phyloP scores from a whole-genome alignment of 2,113 vertebrate genomes.

The Engraulis encrasicolus region DNA sequence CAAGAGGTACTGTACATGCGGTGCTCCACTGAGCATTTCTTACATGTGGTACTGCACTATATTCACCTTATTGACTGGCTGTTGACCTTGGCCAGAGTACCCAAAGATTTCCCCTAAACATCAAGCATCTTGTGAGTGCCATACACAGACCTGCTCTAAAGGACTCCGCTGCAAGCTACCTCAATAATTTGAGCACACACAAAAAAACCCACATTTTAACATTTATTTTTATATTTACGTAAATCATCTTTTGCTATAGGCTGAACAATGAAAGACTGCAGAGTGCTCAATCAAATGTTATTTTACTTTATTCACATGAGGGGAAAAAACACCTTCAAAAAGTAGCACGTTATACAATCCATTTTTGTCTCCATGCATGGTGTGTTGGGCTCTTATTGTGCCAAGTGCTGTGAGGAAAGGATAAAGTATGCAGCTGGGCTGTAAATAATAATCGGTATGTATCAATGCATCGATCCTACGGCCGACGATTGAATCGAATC shows the following conservation, averaged over 20 bases:
- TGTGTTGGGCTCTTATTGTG: slow-evolving; percentile 33
- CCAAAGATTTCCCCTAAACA: background rate
- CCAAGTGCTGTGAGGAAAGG: slow-evolving; percentile 27
- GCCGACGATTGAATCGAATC: too few relatives aligned
- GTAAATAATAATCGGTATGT: too few relatives aligned
- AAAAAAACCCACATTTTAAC: slow-evolving; percentile 10
- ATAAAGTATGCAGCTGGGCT: background rate
- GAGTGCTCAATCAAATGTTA: slow-evolving; percentile 41
- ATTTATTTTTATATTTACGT: slow-evolving; percentile 34
- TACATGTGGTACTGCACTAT: background rate
- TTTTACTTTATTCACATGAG: slow-evolving; percentile 38
- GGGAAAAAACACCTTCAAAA: slow-evolving; percentile 23
- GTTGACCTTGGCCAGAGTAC: background rate
- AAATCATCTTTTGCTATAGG: slow-evolving; percentile 49
- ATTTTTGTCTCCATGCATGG: slow-evolving; percentile 22
- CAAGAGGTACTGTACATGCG: too few relatives aligned
- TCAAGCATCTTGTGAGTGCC: too few relatives aligned
- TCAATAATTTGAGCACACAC: background rate
- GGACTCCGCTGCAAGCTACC: too few relatives aligned
- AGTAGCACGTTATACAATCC: slow-evolving; percentile 12
- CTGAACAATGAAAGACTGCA: slow-evolving; percentile 37
- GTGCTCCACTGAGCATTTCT: too few relatives aligned
- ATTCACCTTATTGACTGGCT: background rate
- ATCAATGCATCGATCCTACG: too few relatives aligned
- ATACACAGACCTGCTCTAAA: background rate